These are phyloP conservation scores for Gasterosteus aculeatus DNA, from an alignment of 2,113 vertebrate species.

Conservation along the genomic window DNA sequence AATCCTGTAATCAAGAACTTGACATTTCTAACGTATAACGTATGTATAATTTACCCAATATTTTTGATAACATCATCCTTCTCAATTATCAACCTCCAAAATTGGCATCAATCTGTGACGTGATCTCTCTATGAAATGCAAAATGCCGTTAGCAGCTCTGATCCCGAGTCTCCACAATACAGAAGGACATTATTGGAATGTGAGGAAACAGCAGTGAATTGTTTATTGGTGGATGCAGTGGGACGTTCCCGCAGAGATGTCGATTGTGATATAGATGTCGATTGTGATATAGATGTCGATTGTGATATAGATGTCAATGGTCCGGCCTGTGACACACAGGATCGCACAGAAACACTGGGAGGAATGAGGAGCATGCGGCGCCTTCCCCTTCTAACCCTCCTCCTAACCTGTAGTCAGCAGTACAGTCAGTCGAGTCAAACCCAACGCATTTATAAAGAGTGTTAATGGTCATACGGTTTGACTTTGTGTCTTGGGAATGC, in stretches of 20 bases:
- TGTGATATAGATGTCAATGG: constrained; percentile 45
- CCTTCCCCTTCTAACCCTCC: constrained; percentile 25
- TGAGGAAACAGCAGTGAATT: constrained; percentile 53
- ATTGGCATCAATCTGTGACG: not conserved
- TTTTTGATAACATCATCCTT: not conserved
- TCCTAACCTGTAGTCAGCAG: constrained; percentile 43
- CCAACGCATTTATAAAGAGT: constrained; percentile 39
- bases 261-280: constrained; percentile 67
- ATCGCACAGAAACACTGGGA: constrained; percentile 53
- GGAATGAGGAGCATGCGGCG: constrained; percentile 37
- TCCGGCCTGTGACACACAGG: constrained; percentile 49
- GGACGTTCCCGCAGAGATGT: constrained; percentile 78
- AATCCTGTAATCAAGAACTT: not conserved
- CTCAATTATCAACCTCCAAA: constrained; percentile 10
- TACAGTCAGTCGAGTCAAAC: constrained; percentile 42
- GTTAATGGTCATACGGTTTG: constrained; percentile 58
- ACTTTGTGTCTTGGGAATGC: constrained; percentile 53
- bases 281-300: constrained; percentile 67
- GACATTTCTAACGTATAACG: not conserved
- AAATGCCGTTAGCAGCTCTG: not conserved
- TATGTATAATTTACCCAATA: not conserved
- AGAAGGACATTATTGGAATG: constrained; percentile 53
- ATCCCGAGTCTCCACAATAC: constrained; percentile 31
- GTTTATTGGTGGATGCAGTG: constrained; percentile 60
- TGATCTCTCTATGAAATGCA: constrained; percentile 13